A percentile compares a stretch with the other conserved stretches of the same genome.
phyloP scores from a whole-genome alignment of 2,888 invertebrate species.

The Erebia palarica region DNA sequence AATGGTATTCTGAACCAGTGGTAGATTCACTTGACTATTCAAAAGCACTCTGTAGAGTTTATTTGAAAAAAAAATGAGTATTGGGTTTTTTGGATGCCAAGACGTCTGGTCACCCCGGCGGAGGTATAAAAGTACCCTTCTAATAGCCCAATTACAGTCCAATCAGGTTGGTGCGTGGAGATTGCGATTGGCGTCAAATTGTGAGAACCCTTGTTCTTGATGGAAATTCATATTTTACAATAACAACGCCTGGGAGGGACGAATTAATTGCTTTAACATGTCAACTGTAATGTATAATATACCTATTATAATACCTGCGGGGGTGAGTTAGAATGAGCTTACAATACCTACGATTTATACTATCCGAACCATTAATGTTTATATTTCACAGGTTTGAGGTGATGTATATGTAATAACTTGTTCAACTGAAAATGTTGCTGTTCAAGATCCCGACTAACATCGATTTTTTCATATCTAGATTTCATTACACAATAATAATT shows the following conservation, averaged over 20 bases:
- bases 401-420: too few species aligned
- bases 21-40: too few species aligned
- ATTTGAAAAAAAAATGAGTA: background rate
- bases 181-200: background rate
- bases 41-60: too few species aligned
- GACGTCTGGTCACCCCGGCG: background rate
- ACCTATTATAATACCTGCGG: background rate
- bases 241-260: background rate
- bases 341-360: too few species aligned
- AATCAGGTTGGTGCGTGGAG: background rate
- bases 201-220: background rate
- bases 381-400: too few species aligned
- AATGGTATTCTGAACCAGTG: too few species aligned
- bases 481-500: too few species aligned
- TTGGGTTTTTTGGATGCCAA: background rate
- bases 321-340: too few species aligned
- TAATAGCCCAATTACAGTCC: constrained; percentile 13
- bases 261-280: constrained; percentile 9
- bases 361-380: too few species aligned
- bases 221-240: constrained; percentile 10
- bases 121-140: constrained; percentile 14
- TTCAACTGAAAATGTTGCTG: too few species aligned
- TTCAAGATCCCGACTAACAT: too few species aligned
- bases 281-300: background rate
- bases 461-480: too few species aligned